Base-by-base conservation (phyloP, 2,888 invertebrate genomes). In the Caenorhabditis becei region DNA sequence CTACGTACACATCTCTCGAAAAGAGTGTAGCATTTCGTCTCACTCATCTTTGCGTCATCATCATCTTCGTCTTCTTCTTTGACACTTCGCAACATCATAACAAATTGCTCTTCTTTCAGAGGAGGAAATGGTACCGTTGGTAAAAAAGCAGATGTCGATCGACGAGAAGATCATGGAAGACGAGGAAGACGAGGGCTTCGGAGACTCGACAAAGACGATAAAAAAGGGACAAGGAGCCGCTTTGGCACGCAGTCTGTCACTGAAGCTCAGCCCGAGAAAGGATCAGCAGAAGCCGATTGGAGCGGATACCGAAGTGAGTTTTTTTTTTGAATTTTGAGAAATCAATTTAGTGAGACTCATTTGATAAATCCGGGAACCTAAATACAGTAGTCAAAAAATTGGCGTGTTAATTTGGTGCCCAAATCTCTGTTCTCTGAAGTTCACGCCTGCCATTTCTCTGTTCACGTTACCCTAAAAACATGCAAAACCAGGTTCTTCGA, bases 131-230 rank as follows among this genome's bases (percentile, higher is more conserved):
- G 65, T 70, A n/a, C 80, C 80, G 32, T 59, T 80, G 54, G 70
- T 80, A 1, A 66, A 75, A 41, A 80, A 80, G 41, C 80, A 80
- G 53, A 54, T 75, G 26, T 80, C 80, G 26, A 65, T 80, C 28
- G 75, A 80, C 58, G 80, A 80, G 63, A 69, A 75, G n/a, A 41
- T 56, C 35, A 41, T 62, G 24, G 67, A 67, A 23, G 78, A 72
- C 4, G 67, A 72, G 2, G 74, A 72, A 10, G 80, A 80, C 14
- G 70, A 70, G 5, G 80, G 69, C 35, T 61, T 62, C 28, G 67
- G 67, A 0, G 75, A 80, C 53, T 80, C 80, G 35, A 80, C 54
- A 28, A 80, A 70, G 37, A 80, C 80, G 5, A 80, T 80, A 32
- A 80, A 75, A 53, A 11, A 37, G n/a, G 80, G 80, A 58, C 74